Percentiles rank a stretch among this genome's conserved stretches.
These are phyloP conservation scores for Aphis gossypii DNA, from an alignment of 1,140 invertebrate genomes.

Conservation along the genomic window DNA sequence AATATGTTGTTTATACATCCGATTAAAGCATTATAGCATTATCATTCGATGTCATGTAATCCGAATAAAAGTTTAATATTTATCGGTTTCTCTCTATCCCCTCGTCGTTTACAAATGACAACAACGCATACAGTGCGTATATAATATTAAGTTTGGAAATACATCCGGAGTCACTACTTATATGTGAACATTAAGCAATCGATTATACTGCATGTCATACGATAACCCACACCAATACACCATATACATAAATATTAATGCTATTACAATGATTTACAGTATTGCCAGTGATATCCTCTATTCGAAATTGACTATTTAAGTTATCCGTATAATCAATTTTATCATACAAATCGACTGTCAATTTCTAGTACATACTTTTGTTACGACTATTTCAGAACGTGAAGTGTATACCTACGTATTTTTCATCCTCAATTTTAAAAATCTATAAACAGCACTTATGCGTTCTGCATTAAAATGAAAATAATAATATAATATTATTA, in stretches of 20 bases:
- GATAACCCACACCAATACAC: not conserved
- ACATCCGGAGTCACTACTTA: conserved; percentile 12
- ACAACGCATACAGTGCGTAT: not conserved
- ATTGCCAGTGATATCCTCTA: not conserved
- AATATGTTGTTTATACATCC: conserved; percentile 12
- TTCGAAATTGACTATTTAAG: not conserved
- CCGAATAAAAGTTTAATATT: conserved; percentile 14
- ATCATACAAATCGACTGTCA: not conserved
- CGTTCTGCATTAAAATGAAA: not conserved
- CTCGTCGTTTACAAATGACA: not conserved
- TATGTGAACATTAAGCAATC: not conserved
- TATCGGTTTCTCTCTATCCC: not conserved
- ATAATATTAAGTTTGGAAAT: conserved; percentile 20
- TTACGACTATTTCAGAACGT: not conserved
- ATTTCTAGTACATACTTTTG: not conserved
- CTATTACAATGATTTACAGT: conserved; percentile 11
- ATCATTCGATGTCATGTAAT: not conserved
- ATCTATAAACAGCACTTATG: not conserved
- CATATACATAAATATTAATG: not conserved
- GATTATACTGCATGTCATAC: not conserved
- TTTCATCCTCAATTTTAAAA: not conserved
- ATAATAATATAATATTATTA: not conserved
- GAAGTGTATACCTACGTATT: not conserved
- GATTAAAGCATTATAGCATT: not conserved
- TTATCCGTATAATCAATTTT: not conserved